Base-by-base conservation (phyloP, 2,888 invertebrate species). In the Meganola albula region DNA sequence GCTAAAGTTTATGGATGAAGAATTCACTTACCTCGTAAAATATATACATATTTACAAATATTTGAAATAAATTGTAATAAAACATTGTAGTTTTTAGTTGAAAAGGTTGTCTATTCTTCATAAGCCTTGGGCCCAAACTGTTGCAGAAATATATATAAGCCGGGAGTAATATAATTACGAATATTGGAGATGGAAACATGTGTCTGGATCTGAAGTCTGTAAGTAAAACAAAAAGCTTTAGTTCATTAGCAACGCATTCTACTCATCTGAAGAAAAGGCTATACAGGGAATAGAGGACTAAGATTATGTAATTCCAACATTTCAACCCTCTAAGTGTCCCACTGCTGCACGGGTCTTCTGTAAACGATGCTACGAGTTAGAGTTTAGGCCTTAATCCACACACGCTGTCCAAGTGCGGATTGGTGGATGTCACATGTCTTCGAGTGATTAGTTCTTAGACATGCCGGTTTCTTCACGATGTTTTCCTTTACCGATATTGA, bases 11-110 rank as follows among this genome's bases (percentile, higher is more conserved):
- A 4, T 5, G 16, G 4, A 16, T 5, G 6, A 6, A 45, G 41
- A 23, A 30, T 37, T 21, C 6, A 40, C 56, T 46, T 41, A 62
- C 62, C 27, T 25, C 8, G 34, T 27, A 30, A 24, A 51, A 33
- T 8, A 52, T 3, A 18, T 48, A 57, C 0, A 24, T 27, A 12
- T 53, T 48, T 2, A 45, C 31, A 4, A 53, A 1, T 4, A 62
- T 50, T 38, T 96, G 95, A 46, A 91, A 89, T 16, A 91, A 89
- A 67, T 96, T 96, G 67, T 96, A 96, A 5, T 87, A 68, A 23
- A 94, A 87, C 74, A 95, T 83, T 1, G 90, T 53, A 12, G 79
- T 82, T 49, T 91, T 90, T 24, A 95, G 64, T 47, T 92, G 88
- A 53, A 90, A 90, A 0, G 92, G 88, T 43, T 89, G 87, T 34